Conservation (phyloP, 2,797 vertebrate genomes). For the Helicolenus hilgendorfi region DNA sequence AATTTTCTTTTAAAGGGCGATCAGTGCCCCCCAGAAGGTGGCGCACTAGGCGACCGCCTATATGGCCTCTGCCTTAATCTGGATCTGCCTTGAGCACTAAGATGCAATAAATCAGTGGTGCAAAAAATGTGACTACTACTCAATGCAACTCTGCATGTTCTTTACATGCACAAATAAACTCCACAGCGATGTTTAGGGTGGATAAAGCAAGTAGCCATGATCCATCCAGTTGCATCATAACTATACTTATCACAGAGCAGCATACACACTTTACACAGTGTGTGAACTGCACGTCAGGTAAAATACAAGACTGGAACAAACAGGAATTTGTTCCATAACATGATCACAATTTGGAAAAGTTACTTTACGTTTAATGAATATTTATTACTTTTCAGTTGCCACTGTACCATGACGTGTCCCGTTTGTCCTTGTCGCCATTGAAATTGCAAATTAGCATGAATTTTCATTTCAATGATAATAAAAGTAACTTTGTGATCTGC, state of each 20-base stretch:
- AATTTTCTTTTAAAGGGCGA: too few species aligned
- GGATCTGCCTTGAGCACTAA: background rate
- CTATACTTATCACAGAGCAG: background rate
- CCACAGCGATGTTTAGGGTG: background rate
- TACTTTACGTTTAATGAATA: slow-evolving; percentile 1
- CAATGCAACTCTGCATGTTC: background rate
- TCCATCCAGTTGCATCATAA: background rate
- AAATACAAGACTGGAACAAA: background rate
- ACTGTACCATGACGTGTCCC: background rate
- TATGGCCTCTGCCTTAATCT: too few species aligned
- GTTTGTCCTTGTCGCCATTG: slow-evolving; percentile 19
- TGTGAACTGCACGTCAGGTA: background rate
- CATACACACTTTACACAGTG: background rate
- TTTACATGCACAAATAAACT: background rate
- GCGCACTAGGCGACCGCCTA: too few species aligned
- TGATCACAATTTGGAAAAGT: background rate
- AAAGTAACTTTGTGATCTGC: background rate
- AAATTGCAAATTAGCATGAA: background rate
- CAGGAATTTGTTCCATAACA: background rate
- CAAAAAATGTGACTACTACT: background rate
- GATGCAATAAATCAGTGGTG: background rate
- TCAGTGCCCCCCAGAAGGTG: too few species aligned
- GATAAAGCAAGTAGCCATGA: background rate
- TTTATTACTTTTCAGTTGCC: background rate
- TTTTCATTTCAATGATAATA: background rate